Percentiles rank a stretch among this genome's conserved stretches.
Conservation (phyloP, 2,113 vertebrate species). For the Sarotherodon lohbergeri region DNA sequence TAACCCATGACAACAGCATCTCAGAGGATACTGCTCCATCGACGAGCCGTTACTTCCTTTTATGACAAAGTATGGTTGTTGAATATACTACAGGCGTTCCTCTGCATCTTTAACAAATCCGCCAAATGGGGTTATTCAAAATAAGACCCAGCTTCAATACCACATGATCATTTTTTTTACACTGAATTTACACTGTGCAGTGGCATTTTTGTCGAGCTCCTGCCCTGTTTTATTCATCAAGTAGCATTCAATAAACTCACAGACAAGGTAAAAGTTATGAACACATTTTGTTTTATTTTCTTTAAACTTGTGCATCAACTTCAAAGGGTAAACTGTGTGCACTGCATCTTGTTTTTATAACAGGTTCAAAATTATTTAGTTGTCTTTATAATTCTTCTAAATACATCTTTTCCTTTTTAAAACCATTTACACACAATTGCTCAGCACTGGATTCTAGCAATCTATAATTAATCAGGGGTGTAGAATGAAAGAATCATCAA, state of each 20-base stretch:
- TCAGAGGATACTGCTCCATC: background rate
- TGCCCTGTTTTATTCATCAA: background rate
- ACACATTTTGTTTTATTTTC: conserved; percentile 68
- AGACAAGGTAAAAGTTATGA: conserved; percentile 45
- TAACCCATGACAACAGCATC: background rate
- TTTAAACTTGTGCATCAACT: conserved; percentile 90
- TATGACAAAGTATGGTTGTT: background rate
- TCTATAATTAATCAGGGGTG: conserved; percentile 82
- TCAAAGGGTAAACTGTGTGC: conserved; percentile 96
- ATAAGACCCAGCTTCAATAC: background rate
- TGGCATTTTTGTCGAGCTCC: background rate
- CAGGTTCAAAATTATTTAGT: conserved; percentile 83
- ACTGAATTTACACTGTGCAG: background rate
- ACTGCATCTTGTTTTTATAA: conserved; percentile 90
- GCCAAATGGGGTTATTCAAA: background rate
- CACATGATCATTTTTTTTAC: background rate
- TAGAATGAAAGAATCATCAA: conserved; percentile 82
- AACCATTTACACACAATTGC: conserved; percentile 88
- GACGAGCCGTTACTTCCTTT: background rate
- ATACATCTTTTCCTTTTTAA: conserved; percentile 79
- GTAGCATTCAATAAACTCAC: background rate
- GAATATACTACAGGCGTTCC: background rate
- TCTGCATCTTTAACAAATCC: background rate
- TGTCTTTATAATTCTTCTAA: conserved; percentile 54
- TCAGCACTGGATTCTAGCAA: conserved; percentile 84